Percentiles rank a stretch among this genome's conserved stretches.
Conservation (phyloP, 2,888 invertebrate species). For the Plebejus argus region DNA sequence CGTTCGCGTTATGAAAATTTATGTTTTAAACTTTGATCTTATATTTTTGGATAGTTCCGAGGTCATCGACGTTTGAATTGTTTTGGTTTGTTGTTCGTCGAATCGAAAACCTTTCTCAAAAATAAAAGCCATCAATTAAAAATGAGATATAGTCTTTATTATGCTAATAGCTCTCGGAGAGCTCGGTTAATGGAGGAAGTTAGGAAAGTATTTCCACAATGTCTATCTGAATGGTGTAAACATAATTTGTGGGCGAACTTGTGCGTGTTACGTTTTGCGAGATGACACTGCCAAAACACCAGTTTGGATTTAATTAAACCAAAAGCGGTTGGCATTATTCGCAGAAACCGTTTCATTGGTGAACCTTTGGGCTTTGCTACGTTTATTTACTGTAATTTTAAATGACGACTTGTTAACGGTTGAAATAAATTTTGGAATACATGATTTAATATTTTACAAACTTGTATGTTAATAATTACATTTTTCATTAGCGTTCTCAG, state of each 20-base stretch:
- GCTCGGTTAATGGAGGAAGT: constrained; percentile 73
- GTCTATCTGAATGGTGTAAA: constrained; percentile 75
- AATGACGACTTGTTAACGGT: background rate
- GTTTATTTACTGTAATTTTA: background rate
- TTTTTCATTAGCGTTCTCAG: background rate
- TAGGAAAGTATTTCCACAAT: constrained; percentile 66
- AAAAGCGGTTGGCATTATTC: constrained; percentile 28
- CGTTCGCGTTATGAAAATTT: constrained; percentile 70
- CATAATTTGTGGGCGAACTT: constrained; percentile 75
- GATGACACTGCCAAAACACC: constrained; percentile 61
- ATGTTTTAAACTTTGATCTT: constrained; percentile 59
- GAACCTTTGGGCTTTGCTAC: constrained; percentile 9
- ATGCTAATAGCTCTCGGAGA: constrained; percentile 69
- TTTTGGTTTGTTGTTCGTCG: background rate
- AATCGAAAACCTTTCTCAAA: background rate
- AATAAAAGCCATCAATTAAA: constrained; percentile 40
- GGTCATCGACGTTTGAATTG: background rate
- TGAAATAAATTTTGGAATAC: too few species aligned
- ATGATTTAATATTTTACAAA: background rate
- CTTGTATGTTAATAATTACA: background rate
- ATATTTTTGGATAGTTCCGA: background rate
- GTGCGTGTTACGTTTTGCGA: constrained; percentile 64
- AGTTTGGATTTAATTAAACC: constrained; percentile 65
- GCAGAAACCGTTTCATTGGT: constrained; percentile 22
- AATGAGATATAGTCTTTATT: constrained; percentile 66